Conservation (phyloP, 2,113 vertebrate species). For the Vombatus ursinus region DNA sequence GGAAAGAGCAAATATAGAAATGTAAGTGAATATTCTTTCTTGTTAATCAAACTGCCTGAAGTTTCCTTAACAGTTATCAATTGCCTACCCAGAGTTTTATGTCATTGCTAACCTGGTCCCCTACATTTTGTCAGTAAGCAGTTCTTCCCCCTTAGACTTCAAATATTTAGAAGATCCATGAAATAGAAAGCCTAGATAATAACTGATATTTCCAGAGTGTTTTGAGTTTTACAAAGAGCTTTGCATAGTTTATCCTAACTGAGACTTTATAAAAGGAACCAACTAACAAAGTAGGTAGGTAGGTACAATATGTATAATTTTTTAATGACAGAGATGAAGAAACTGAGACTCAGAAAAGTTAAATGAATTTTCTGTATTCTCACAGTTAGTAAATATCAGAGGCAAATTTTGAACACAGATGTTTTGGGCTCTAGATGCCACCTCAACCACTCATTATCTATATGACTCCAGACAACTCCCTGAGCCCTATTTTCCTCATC, state of each 20-base stretch:
- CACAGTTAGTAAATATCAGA: background rate
- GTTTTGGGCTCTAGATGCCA: background rate
- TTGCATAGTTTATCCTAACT: background rate
- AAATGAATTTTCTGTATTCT: background rate
- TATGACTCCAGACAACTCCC: background rate
- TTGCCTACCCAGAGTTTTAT: background rate
- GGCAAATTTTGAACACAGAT: background rate
- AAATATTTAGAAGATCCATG: background rate
- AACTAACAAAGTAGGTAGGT: no score
- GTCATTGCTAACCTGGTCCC: background rate
- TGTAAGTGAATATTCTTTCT: slow-evolving; percentile 1
- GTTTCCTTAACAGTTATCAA: background rate
- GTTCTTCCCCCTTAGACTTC: background rate
- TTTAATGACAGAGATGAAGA: no score
- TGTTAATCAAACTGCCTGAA: background rate
- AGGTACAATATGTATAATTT: no score
- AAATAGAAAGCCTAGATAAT: background rate
- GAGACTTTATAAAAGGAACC: no score
- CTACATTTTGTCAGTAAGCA: background rate
- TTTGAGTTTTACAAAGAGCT: background rate
- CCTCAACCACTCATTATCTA: background rate
- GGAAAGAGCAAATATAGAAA: background rate
- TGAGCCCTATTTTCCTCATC: background rate
- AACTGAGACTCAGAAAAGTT: background rate
- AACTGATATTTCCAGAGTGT: background rate